phyloP scores from a whole-genome alignment of 1,140 invertebrate species.

The Hypothenemus hampei region DNA sequence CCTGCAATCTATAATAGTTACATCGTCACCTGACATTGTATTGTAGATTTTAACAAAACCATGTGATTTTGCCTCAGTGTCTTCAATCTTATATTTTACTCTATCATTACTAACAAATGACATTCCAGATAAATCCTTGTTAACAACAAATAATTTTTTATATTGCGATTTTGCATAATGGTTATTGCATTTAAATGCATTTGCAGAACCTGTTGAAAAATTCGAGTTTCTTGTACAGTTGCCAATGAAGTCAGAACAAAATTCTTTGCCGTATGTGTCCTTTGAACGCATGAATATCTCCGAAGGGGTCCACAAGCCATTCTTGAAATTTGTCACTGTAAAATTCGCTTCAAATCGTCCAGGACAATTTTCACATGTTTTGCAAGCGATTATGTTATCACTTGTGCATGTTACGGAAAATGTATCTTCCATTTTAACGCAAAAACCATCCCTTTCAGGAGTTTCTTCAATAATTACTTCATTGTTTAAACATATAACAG shows the following conservation, averaged over 20 bases:
- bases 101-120: conserved; percentile 7
- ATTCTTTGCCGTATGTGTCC: conserved; percentile 27
- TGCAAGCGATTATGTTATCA: conserved; percentile 14
- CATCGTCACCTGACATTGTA: not conserved
- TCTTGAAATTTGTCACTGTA: conserved; percentile 12
- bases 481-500: conserved; percentile 12
- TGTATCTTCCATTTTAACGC: conserved; percentile 3
- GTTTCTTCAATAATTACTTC: conserved; percentile 5
- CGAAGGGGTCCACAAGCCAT: not conserved
- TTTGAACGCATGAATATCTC: conserved; percentile 15
- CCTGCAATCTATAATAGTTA: conserved; percentile 10
- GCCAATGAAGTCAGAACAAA: conserved; percentile 23
- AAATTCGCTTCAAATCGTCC: conserved; percentile 11
- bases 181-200: conserved; percentile 19
- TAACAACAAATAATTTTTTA: conserved; percentile 26
- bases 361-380: conserved; percentile 15
- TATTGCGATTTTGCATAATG: conserved; percentile 16
- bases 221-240: conserved; percentile 17
- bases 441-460: conserved; percentile 2
- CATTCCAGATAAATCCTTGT: conserved; percentile 21
- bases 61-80: not conserved
- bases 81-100: conserved; percentile 3
- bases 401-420: not conserved
- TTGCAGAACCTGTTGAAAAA: conserved; percentile 10
- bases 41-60: not conserved